Evolutionary conservation across 2,888 invertebrate genomes (phyloP).

Genomic region (Eilema griseolum): DNA sequence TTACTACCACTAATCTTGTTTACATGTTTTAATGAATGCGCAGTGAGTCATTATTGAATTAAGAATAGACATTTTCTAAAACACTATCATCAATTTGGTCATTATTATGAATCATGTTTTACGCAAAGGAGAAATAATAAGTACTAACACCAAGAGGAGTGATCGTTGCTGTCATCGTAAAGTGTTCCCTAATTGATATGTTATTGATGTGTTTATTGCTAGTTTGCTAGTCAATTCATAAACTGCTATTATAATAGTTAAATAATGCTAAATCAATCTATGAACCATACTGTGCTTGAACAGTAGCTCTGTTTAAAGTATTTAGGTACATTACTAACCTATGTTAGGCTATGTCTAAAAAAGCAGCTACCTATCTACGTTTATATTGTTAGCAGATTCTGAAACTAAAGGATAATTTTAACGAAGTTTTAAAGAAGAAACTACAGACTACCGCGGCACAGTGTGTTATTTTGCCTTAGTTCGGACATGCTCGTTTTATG

Average conservation of each 20-base stretch:
- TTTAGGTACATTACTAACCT: too few species aligned
- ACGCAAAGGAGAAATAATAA: constrained; percentile 27
- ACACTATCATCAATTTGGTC: constrained; percentile 32
- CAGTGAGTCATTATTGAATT: neutral
- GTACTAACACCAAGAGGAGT: constrained; percentile 26
- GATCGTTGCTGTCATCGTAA: constrained; percentile 26
- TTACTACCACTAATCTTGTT: neutral
- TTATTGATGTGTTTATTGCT: constrained; percentile 58
- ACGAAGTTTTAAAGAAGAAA: too few species aligned
- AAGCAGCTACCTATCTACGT: too few species aligned
- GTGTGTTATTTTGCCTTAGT: too few species aligned
- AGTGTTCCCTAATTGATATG: constrained; percentile 15
- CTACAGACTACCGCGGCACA: too few species aligned
- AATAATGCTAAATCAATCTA: constrained; percentile 31
- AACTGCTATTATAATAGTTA: constrained; percentile 31
- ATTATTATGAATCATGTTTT: constrained; percentile 23
- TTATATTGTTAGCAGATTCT: too few species aligned
- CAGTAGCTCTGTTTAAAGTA: neutral
- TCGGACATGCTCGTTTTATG: too few species aligned
- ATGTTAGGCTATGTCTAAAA: too few species aligned
- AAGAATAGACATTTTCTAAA: constrained; percentile 27
- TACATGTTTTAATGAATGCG: neutral
- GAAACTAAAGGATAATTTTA: too few species aligned
- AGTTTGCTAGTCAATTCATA: constrained; percentile 43
- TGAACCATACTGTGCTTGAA: constrained; percentile 7